A percentile compares a stretch with the other conserved stretches of the same genome.
Conservation (phyloP, 2,797 vertebrate genomes). For the Enteromius viviparus region DNA sequence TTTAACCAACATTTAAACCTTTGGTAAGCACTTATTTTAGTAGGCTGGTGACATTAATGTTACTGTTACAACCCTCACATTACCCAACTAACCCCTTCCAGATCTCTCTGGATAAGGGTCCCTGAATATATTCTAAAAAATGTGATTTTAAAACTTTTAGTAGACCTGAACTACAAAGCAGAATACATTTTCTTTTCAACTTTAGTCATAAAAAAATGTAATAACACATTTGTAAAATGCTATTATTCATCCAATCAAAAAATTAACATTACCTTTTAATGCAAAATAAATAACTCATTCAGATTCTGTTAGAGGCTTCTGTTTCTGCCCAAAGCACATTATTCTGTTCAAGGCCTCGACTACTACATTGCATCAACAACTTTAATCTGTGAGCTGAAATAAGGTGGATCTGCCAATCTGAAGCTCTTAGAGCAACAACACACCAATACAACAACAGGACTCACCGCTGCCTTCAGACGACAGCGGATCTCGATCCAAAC, state of each 20-base stretch:
- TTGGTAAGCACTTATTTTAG: neutral
- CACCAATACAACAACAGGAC: constrained; percentile 29
- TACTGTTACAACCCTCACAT: neutral
- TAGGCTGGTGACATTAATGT: neutral
- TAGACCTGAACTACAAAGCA: neutral
- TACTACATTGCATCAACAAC: constrained; percentile 21
- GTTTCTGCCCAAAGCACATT: neutral
- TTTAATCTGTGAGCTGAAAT: constrained; percentile 34
- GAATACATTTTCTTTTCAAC: neutral
- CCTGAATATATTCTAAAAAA: neutral
- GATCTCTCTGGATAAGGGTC: too few species aligned
- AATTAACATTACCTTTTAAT: neutral
- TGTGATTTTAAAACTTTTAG: neutral
- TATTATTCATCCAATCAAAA: neutral
- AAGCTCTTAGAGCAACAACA: constrained; percentile 17
- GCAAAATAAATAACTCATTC: neutral
- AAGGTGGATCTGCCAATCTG: constrained; percentile 30
- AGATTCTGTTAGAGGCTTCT: neutral
- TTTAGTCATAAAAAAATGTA: neutral
- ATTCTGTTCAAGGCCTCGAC: constrained; percentile 18
- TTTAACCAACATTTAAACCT: constrained; percentile 2
- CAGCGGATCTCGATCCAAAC: too few species aligned
- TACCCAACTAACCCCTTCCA: too few species aligned
- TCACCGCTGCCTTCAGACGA: neutral
- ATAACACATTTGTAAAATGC: neutral